Evolutionary conservation across 1,140 invertebrate genomes (phyloP).

Genomic region (Bombus vancouverensis): DNA sequence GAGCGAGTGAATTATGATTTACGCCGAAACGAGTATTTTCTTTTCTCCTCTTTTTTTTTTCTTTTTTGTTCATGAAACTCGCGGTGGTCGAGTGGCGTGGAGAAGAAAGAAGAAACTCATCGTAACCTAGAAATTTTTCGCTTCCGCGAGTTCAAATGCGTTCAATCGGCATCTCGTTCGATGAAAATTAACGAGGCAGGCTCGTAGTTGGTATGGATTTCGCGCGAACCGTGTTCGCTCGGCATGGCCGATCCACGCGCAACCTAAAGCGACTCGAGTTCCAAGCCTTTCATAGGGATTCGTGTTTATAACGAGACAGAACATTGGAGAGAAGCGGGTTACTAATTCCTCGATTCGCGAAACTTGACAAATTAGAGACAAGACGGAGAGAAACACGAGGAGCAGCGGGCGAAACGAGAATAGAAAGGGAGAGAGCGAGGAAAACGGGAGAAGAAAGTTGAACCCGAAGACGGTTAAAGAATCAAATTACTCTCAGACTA

Average conservation of each 20-base stretch:
- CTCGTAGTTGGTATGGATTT: not conserved
- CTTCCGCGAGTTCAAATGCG: not conserved
- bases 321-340: not conserved
- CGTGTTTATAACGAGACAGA: not conserved
- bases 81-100: not conserved
- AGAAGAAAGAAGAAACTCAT: not conserved
- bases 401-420: no score
- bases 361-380: conserved; percentile 14
- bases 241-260: no score
- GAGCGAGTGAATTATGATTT: no score
- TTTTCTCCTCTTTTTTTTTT: no score
- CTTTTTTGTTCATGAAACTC: no score
- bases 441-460: not conserved
- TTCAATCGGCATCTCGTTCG: not conserved
- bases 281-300: not conserved
- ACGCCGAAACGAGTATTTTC: no score
- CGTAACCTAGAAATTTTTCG: not conserved
- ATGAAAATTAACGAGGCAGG: conserved; percentile 16
- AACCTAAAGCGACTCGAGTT: not conserved
- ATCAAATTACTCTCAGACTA: not conserved
- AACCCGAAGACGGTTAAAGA: conserved; percentile 1
- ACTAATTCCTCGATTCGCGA: not conserved
- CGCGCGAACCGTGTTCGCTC: no score
- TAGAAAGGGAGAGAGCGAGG: not conserved
- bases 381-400: not conserved